Conservation (phyloP, 2,797 vertebrate genomes). For the Eleutherodactylus coqui region DNA sequence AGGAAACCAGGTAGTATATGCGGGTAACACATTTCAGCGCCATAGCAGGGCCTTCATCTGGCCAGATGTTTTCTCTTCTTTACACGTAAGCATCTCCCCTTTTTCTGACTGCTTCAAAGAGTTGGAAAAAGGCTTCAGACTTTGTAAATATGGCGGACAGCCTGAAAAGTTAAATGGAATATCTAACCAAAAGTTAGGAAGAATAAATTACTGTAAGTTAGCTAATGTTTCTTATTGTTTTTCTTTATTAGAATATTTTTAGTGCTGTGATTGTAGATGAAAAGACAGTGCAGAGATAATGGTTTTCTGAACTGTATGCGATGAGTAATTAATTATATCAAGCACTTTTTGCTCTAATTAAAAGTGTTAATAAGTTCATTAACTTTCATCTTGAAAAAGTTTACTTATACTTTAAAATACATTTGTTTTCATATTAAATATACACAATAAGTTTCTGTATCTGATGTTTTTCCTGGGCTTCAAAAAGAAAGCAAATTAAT, state of each 20-base stretch:
- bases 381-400: background rate
- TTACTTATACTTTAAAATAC: background rate
- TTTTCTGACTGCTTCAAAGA: too few relatives aligned
- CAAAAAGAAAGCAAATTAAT: background rate
- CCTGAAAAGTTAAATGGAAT: too few relatives aligned
- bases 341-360: background rate
- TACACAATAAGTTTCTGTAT: background rate
- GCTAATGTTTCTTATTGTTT: background rate
- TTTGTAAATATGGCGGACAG: too few relatives aligned
- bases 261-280: background rate
- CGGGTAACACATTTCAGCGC: too few relatives aligned
- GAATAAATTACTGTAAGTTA: too few relatives aligned
- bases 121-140: too few relatives aligned
- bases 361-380: background rate
- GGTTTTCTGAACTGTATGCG: background rate
- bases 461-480: background rate
- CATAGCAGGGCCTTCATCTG: too few relatives aligned
- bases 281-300: background rate
- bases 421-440: background rate
- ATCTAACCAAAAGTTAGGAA: too few relatives aligned
- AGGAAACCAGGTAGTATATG: too few relatives aligned
- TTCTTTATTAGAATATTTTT: background rate
- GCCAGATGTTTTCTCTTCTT: too few relatives aligned
- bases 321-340: background rate
- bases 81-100: too few relatives aligned